Evolutionary conservation across 2,888 invertebrate genomes (phyloP), one percentile per base, ranked within the genome.

Genomic region (Cheilosia pagana): DNA sequence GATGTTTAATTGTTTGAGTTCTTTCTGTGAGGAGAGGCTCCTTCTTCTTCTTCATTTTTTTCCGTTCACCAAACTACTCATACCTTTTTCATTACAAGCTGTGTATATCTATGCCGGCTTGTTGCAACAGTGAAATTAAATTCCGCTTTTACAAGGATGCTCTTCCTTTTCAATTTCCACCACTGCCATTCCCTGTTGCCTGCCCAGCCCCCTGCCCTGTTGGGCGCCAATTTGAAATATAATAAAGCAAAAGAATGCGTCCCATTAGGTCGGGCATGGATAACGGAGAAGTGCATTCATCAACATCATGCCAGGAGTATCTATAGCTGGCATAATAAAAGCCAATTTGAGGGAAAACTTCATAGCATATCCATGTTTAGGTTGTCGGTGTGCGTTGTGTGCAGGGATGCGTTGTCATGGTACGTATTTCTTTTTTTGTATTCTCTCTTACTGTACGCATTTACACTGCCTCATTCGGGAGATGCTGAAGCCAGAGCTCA

Each of bases 1-100:
- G 83, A 79, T 79, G 68, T 75, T 85, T 78, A 85, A 85, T 85
- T 85, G 79, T 70, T 79, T 79, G 75, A 75, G 63, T 77, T 72
- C 62, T 39, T 45, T 63, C 52, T 21, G 35, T 35, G 65, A 8
- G 8, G 28, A 28, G 35, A 53, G 4, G 8, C 4, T 41, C 12
- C n/a, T n/a, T 52, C 59, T 48, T 50, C 35, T 50, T 10, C 21
- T 53, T 4, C 25, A 35, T 35, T 59, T n/a, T 28, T 63, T 35
- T 6, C 14, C 3, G 48, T 60, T 16, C 12, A 31, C 3, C 21
- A 10, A 6, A 23, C 21, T 60, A 57, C 28, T 21, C 19, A 23
- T 21, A 23, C 12, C 41, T 65, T 45, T 43, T 62, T 50, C 25
- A 77, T 21, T 48, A 48, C 23, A 52, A 19, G 45, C 5, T 14